Percentiles rank a stretch among this genome's conserved stretches.
Evolutionary conservation across 2,113 vertebrate genomes (phyloP).

Genomic region (Nothobranchius furzeri): DNA sequence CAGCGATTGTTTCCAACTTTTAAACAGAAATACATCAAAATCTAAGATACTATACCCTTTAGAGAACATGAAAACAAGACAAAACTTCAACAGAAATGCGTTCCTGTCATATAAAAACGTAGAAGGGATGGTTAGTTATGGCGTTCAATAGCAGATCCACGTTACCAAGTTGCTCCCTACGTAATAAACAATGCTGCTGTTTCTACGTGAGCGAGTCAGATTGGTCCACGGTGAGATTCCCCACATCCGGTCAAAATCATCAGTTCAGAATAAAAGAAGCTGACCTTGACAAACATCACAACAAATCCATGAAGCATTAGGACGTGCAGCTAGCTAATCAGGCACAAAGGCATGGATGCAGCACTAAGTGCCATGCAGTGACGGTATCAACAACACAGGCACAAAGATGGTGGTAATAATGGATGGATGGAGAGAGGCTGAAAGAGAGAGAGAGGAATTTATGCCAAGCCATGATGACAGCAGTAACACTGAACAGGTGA

Average conservation of each 20-base stretch:
- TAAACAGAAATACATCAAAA: too few relatives aligned
- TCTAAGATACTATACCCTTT: too few relatives aligned
- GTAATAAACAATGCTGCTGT: too few relatives aligned
- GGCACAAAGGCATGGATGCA: conserved; percentile 59
- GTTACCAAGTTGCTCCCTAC: too few relatives aligned
- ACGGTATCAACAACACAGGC: conserved; percentile 66
- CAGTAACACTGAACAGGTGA: conserved; percentile 61
- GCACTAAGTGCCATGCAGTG: conserved; percentile 64
- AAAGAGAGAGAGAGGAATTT: conserved; percentile 73
- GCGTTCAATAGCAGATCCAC: not conserved
- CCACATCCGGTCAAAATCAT: conserved; percentile 13
- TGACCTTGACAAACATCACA: conserved; percentile 18
- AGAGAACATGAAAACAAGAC: not conserved
- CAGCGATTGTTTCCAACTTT: too few relatives aligned
- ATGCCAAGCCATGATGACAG: conserved; percentile 69
- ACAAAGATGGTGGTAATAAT: conserved; percentile 61
- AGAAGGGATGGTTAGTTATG: not conserved
- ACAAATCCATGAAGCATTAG: conserved; percentile 56
- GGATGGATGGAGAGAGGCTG: conserved; percentile 71
- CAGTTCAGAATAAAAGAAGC: conserved; percentile 11
- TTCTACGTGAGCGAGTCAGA: not conserved
- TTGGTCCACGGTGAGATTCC: not conserved
- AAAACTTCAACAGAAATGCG: not conserved
- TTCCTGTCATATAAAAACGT: not conserved
- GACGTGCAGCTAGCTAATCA: conserved; percentile 41